Evolutionary conservation across 2,113 vertebrate species (phyloP), one percentile per base, ranked within the genome.

Genomic region (Coptodon bakossiorum): DNA sequence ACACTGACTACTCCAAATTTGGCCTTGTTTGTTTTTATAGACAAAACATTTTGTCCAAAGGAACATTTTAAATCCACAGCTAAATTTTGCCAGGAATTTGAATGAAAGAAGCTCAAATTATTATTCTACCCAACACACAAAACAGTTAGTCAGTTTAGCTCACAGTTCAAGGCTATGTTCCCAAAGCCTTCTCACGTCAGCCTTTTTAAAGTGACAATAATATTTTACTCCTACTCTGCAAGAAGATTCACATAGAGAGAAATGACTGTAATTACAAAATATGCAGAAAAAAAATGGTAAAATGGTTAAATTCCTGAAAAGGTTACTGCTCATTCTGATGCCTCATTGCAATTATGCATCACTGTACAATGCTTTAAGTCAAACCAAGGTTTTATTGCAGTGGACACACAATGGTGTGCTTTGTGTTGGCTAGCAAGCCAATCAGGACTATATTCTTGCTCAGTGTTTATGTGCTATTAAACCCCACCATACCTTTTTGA

Each of bases 301-400:
- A 76, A 79, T 80, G 81, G 83, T 90, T 38, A 90, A 86, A 90
- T 76, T 81, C 50, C 45, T 31, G 3, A n/a, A 56, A 90, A 86
- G 82, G 34, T 16, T 43, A 13, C 54, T 86, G 90, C 71, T 89
- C 88, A 78, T 85, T 86, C 6, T 82, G 19, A 76, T 34, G 59
- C 36, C 29, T 59, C 48, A 19, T 71, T 84, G 31, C 80, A 89
- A 54, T 68, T 86, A 87, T n/a, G 11, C 45, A 24, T 83, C 61
- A 63, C 50, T 84, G 61, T 38, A 34, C 43, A 48, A 31, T 5
- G 12, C 52, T 34, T 48, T 17, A 38, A 54, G 57, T 71, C 7
- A 63, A 84, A 84, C 16, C 1, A 53, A 73, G 80, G 45, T 76
- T 61, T 31, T 50, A 45, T 9, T 43, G 43, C 52, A 80, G n/a